Conservation (phyloP, 2,797 vertebrate species). For the Anguilla megastoma region DNA sequence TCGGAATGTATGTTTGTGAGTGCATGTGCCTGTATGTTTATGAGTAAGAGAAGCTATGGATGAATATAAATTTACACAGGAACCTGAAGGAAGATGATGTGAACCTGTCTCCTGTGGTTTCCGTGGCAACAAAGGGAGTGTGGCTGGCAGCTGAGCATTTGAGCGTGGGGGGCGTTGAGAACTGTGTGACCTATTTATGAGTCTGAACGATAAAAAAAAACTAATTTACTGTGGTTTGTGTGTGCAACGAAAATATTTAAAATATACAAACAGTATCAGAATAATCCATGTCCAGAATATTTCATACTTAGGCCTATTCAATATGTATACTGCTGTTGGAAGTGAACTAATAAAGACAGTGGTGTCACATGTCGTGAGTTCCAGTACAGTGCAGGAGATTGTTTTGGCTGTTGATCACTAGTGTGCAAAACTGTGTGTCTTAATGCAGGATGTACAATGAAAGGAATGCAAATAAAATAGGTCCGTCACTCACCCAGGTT, state of each 20-base stretch:
- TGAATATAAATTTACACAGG: background rate
- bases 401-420: background rate
- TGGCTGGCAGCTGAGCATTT: background rate
- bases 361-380: background rate
- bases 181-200: constrained; percentile 30
- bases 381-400: no score
- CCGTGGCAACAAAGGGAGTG: constrained; percentile 1
- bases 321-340: background rate
- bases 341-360: background rate
- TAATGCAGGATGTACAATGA: no score
- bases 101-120: constrained; percentile 17
- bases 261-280: background rate
- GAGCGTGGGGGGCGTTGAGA: constrained; percentile 21
- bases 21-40: background rate
- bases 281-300: background rate
- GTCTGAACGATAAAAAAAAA: background rate
- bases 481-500: no score
- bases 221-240: background rate
- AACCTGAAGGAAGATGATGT: constrained; percentile 19
- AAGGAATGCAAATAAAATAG: no score
- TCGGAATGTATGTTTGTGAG: background rate
- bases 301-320: background rate
- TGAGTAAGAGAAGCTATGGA: background rate
- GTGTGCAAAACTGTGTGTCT: background rate
- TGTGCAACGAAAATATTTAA: background rate